Base-by-base conservation (phyloP, 2,888 invertebrate species). In the Yponomeuta malinellus region DNA sequence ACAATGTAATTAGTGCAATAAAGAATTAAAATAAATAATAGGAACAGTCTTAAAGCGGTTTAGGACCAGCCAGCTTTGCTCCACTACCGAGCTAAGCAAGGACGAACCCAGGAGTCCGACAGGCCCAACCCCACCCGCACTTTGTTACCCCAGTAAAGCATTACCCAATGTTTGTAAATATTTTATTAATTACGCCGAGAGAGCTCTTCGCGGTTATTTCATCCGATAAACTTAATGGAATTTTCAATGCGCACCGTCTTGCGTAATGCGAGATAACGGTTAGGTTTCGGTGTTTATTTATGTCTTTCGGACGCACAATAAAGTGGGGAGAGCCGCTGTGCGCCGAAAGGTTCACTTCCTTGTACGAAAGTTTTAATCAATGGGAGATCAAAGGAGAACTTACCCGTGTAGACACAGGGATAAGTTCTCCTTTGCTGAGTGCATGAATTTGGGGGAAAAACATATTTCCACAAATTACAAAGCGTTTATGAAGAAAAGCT, bases 181-280 rank as follows among this genome's bases (percentile, higher is more conserved):
- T 69, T 69, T 69, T 31, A 69, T 59, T 69, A 69, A 69, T 69
- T 69, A 69, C 59, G 29, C 69, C 31, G 59, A 68, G 48, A 4
- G 68, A 69, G 59, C 33, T 59, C 52, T 43, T 69, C 29, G 69
- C 69, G 69, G 69, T 69, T 69, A 69, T 52, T 69, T 52, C 69
- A 69, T 69, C 69, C 52, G 69, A 69, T 52, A 52, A 31, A 33
- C 59, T 69, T 69, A 69, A 69, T 69, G 69, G 69, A 69, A 52
- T 69, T 69, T 69, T 52, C 52, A 52, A 69, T 31, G 52, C 59
- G 29, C 43, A 9, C 48, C 48, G n/a, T 68, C 48, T 68, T 68
- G 10, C 43, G 48, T 33, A 65, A 65, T 65, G 12, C 52, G 52
- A 59, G 52, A 15, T 59, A 59, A 59, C 52, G 52, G 52, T 59